Percentiles rank a stretch among this genome's conserved stretches.
phyloP scores from a whole-genome alignment of 2,797 vertebrate species.

The Ptychobarbus kaznakovi region DNA sequence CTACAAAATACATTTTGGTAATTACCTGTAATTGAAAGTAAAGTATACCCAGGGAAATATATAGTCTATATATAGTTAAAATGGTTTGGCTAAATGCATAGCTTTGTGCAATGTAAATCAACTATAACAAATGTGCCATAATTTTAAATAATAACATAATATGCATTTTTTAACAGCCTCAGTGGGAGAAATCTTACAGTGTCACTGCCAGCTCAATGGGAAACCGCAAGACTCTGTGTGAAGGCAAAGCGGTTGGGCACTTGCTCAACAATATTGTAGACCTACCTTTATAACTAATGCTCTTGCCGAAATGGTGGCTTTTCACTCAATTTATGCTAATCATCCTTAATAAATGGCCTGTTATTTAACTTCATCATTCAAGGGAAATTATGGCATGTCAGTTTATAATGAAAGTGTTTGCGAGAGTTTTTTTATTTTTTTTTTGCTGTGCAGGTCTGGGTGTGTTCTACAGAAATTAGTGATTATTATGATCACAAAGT shows the following conservation, averaged over 20 bases:
- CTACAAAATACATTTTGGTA: not conserved
- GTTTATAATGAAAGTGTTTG: slow-evolving; percentile 50
- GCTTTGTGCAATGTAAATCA: not conserved
- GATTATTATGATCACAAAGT: slow-evolving; percentile 64
- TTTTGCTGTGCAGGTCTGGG: slow-evolving; percentile 37
- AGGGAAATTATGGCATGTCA: slow-evolving; percentile 54
- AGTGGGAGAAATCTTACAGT: not conserved
- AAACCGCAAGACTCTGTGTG: not conserved
- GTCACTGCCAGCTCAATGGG: not conserved
- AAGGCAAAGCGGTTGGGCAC: not conserved
- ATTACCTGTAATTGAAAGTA: not conserved
- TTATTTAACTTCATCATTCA: slow-evolving; percentile 47
- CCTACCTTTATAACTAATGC: slow-evolving; percentile 5
- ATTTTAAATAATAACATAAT: not conserved
- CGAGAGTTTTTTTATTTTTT: not conserved
- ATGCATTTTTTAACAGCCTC: not conserved
- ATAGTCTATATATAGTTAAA: not conserved
- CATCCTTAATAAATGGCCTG: slow-evolving; percentile 44
- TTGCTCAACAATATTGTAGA: slow-evolving; percentile 11
- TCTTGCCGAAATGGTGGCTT: slow-evolving; percentile 30
- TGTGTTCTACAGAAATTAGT: slow-evolving; percentile 54
- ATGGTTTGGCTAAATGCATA: not conserved
- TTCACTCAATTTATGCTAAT: slow-evolving; percentile 56
- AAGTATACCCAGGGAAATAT: not conserved
- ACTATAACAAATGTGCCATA: not conserved